phyloP scores from a whole-genome alignment of 1,140 invertebrate species.

The Pogonus chalceus region DNA sequence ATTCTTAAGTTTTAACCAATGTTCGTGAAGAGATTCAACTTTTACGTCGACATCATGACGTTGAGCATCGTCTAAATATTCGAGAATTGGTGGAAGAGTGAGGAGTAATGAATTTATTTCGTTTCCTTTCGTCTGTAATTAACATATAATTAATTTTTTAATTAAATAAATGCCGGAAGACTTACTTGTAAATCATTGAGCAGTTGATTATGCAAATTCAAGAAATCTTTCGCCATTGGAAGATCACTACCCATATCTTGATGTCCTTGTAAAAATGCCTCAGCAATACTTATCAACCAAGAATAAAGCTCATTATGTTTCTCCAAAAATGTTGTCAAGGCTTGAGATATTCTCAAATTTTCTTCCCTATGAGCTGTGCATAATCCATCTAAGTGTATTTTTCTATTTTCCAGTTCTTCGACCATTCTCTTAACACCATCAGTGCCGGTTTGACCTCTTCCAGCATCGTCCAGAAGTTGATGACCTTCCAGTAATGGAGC shows the following conservation, averaged over 20 bases:
- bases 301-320: slow-evolving; percentile 59
- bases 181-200: slow-evolving; percentile 63
- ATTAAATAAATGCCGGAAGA: slow-evolving; percentile 2
- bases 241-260: slow-evolving; percentile 65
- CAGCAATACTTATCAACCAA: slow-evolving; percentile 62
- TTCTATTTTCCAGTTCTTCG: slow-evolving; percentile 65
- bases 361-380: slow-evolving; percentile 64
- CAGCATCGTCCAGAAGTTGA: slow-evolving; percentile 58
- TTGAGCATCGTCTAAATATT: slow-evolving; percentile 54
- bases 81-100: slow-evolving; percentile 53
- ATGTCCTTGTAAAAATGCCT: slow-evolving; percentile 62
- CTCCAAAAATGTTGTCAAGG: slow-evolving; percentile 56
- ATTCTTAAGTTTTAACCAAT: slow-evolving; percentile 55
- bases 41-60: slow-evolving; percentile 52
- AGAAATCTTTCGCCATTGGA: slow-evolving; percentile 60
- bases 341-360: slow-evolving; percentile 55
- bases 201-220: slow-evolving; percentile 63
- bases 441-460: slow-evolving; percentile 51
- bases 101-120: slow-evolving; percentile 53
- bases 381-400: slow-evolving; percentile 52
- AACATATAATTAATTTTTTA: slow-evolving; percentile 12
- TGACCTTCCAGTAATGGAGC: slow-evolving; percentile 60
- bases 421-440: slow-evolving; percentile 56
- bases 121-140: slow-evolving; percentile 50
- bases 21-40: slow-evolving; percentile 47